These are phyloP conservation scores for Acrossocheilus wenchowensis DNA, from an alignment of 2,797 vertebrate genomes.

Conservation along the genomic window DNA sequence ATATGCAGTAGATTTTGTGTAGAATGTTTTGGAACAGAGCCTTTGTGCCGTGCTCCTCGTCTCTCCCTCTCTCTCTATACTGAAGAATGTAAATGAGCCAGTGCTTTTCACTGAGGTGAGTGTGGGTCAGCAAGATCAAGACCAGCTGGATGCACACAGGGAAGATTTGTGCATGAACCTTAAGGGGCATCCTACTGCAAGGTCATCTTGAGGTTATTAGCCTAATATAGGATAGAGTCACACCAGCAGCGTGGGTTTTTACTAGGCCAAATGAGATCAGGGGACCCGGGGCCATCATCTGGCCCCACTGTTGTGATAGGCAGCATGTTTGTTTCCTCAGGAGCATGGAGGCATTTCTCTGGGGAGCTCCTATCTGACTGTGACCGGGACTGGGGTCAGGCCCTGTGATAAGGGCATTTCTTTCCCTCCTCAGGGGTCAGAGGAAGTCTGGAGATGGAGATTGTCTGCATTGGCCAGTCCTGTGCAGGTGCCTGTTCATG, in stretches of 20 bases:
- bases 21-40: background rate
- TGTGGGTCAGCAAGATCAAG: slow-evolving; percentile 36
- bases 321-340: slow-evolving; percentile 52
- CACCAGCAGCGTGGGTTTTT: slow-evolving; percentile 33
- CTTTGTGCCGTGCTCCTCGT: background rate
- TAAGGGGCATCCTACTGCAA: slow-evolving; percentile 50
- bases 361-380: slow-evolving; percentile 56
- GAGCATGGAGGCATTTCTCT: slow-evolving; percentile 44
- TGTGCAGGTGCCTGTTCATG: slow-evolving; percentile 51
- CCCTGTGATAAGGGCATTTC: slow-evolving; percentile 52
- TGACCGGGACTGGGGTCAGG: slow-evolving; percentile 49
- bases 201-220: slow-evolving; percentile 55
- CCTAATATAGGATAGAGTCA: slow-evolving; percentile 47
- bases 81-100: slow-evolving; percentile 26
- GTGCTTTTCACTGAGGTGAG: slow-evolving; percentile 11
- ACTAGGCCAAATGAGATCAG: slow-evolving; percentile 51
- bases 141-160: slow-evolving; percentile 35
- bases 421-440: slow-evolving; percentile 67
- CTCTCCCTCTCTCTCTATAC: background rate
- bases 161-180: slow-evolving; percentile 35
- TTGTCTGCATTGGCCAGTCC: slow-evolving; percentile 57
- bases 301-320: slow-evolving; percentile 54
- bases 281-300: slow-evolving; percentile 51
- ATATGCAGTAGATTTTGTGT: background rate
- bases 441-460: slow-evolving; percentile 75